Percentiles rank a stretch among this genome's conserved stretches.
These are phyloP conservation scores for Heliconius nattereri DNA, from an alignment of 1,140 invertebrate genomes.

Conservation along the genomic window DNA sequence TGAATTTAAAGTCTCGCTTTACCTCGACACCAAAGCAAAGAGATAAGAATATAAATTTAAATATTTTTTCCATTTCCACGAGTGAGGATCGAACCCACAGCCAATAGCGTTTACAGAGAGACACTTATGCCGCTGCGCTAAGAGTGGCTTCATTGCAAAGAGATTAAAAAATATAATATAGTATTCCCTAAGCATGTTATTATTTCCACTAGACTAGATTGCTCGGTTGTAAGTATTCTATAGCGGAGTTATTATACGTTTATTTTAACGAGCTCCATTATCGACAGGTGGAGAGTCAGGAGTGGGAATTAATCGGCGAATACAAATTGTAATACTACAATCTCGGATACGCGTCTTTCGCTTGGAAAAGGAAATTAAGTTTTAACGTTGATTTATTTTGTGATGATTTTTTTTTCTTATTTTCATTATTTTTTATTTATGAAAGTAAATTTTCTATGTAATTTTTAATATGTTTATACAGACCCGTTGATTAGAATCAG, in stretches of 20 bases:
- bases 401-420: not conserved
- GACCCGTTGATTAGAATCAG: no score
- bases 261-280: constrained; percentile 38
- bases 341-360: constrained; percentile 27
- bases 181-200: not conserved
- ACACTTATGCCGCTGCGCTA: no score
- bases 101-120: no score
- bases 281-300: constrained; percentile 40
- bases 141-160: not conserved
- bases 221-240: not conserved
- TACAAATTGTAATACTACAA: constrained; percentile 48
- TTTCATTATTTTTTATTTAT: no score
- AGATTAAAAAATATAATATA: not conserved
- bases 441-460: no score
- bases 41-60: no score
- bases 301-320: constrained; percentile 39
- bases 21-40: no score
- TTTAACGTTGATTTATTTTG: constrained; percentile 21
- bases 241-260: constrained; percentile 25
- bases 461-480: no score
- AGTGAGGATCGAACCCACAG: no score
- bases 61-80: no score
- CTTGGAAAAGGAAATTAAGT: constrained; percentile 28
- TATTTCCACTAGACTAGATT: constrained; percentile 2
- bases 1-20: no score